phyloP scores from a whole-genome alignment of 2,888 invertebrate species.

The Mimumesa dahlbomi region DNA sequence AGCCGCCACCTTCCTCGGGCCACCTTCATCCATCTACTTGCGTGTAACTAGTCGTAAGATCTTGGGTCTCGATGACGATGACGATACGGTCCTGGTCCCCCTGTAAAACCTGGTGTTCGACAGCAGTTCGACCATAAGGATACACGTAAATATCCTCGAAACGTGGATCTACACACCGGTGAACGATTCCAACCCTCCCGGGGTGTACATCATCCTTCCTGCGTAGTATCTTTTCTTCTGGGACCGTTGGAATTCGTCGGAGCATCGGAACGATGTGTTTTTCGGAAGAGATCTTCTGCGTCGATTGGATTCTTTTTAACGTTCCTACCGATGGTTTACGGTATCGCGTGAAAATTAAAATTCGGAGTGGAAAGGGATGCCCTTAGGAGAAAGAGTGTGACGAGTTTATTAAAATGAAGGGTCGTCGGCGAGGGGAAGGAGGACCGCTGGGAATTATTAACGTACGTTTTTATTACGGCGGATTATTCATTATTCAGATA shows the following conservation, averaged over 20 bases:
- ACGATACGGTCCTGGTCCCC: constrained; percentile 50
- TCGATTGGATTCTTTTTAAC: constrained; percentile 33
- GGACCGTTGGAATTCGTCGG: constrained; percentile 50
- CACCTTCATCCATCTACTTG: constrained; percentile 66
- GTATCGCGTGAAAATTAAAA: constrained; percentile 53
- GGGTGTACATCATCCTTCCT: constrained; percentile 41
- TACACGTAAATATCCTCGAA: constrained; percentile 59
- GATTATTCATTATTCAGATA: no score
- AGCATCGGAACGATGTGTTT: constrained; percentile 24
- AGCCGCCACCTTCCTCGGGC: constrained; percentile 71
- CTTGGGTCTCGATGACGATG: constrained; percentile 38
- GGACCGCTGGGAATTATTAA: no score
- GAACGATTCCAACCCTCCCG: neutral
- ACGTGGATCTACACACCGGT: constrained; percentile 39
- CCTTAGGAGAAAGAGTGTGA: constrained; percentile 35
- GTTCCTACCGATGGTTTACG: constrained; percentile 31
- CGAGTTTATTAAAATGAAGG: constrained; percentile 58
- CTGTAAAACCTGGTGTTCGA: constrained; percentile 61
- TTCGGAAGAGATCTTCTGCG: constrained; percentile 39
- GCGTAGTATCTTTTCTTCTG: constrained; percentile 26
- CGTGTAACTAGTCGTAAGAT: constrained; percentile 58
- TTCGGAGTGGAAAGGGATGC: constrained; percentile 21
- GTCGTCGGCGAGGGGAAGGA: constrained; percentile 5
- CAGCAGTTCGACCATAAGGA: constrained; percentile 51
- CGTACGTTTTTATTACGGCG: no score